Conservation (phyloP, 2,888 invertebrate species). For the Arge pagana region DNA sequence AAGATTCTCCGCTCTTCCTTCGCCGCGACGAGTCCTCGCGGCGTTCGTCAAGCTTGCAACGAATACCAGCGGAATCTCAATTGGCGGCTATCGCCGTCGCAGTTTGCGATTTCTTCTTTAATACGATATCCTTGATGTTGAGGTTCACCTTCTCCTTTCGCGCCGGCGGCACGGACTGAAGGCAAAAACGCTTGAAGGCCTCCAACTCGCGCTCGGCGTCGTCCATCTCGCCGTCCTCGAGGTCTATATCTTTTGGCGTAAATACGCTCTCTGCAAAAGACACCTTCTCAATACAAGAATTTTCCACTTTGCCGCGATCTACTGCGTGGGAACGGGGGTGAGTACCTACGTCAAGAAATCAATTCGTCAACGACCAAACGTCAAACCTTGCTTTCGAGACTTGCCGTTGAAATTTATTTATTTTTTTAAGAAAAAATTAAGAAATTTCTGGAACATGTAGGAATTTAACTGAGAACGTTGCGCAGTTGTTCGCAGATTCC, state of each 20-base stretch:
- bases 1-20: too few relatives aligned
- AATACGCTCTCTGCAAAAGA: constrained; percentile 70
- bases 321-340: constrained; percentile 9
- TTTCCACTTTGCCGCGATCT: constrained; percentile 2
- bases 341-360: constrained; percentile 1
- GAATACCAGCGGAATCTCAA: too few relatives aligned
- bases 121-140: constrained; percentile 77
- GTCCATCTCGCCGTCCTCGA: constrained; percentile 78
- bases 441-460: too few relatives aligned
- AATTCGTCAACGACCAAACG: too few relatives aligned
- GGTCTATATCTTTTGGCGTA: constrained; percentile 77
- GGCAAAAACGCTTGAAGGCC: constrained; percentile 85
- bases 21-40: too few relatives aligned
- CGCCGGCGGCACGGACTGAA: constrained; percentile 79
- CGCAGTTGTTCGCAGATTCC: too few relatives aligned
- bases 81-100: constrained; percentile 47
- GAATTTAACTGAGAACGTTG: too few relatives aligned
- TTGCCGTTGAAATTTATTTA: too few relatives aligned
- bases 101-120: constrained; percentile 64
- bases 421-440: too few relatives aligned
- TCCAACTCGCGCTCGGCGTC: constrained; percentile 82
- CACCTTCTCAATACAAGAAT: constrained; percentile 48
- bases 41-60: too few relatives aligned
- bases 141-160: constrained; percentile 78
- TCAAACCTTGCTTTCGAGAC: too few relatives aligned